Evolutionary conservation across 2,888 invertebrate genomes (phyloP).

Genomic region (Pyralis farinalis): DNA sequence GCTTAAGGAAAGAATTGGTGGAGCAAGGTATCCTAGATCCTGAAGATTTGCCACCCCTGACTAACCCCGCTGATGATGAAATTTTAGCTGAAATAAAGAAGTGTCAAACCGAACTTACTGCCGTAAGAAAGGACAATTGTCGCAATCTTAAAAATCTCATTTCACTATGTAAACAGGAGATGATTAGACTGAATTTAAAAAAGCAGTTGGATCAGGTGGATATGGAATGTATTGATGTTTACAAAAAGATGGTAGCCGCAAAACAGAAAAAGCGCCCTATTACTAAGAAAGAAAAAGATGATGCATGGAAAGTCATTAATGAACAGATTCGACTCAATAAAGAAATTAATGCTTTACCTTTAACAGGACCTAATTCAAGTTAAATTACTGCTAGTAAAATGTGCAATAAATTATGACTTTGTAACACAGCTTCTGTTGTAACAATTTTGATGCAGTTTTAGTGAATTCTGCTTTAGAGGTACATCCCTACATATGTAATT

Average conservation of each 20-base stretch:
- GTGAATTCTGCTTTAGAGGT: no score
- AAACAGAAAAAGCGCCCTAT: slow-evolving; percentile 91
- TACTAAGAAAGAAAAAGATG: slow-evolving; percentile 90
- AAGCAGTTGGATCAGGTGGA: slow-evolving; percentile 88
- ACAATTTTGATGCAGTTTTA: no score
- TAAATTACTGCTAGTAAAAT: slow-evolving; percentile 54
- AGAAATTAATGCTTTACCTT: slow-evolving; percentile 71
- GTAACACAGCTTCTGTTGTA: no score
- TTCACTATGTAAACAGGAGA: slow-evolving; percentile 88
- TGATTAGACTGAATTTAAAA: slow-evolving; percentile 88
- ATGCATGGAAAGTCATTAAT: slow-evolving; percentile 86
- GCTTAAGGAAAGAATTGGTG: slow-evolving; percentile 91
- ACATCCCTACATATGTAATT: no score
- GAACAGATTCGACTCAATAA: slow-evolving; percentile 82
- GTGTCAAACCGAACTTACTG: slow-evolving; percentile 90
- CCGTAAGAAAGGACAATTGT: slow-evolving; percentile 90
- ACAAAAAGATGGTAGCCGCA: slow-evolving; percentile 88
- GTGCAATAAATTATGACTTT: no score
- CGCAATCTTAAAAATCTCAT: slow-evolving; percentile 85
- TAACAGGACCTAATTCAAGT: slow-evolving; percentile 72
- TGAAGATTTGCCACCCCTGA: slow-evolving; percentile 83
- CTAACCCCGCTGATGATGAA: slow-evolving; percentile 89
- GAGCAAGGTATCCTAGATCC: slow-evolving; percentile 92
- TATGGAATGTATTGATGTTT: slow-evolving; percentile 90
- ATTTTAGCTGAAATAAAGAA: slow-evolving; percentile 93